Evolutionary conservation across 2,113 vertebrate species (phyloP).

Genomic region (Ceuthmochares aereus): DNA sequence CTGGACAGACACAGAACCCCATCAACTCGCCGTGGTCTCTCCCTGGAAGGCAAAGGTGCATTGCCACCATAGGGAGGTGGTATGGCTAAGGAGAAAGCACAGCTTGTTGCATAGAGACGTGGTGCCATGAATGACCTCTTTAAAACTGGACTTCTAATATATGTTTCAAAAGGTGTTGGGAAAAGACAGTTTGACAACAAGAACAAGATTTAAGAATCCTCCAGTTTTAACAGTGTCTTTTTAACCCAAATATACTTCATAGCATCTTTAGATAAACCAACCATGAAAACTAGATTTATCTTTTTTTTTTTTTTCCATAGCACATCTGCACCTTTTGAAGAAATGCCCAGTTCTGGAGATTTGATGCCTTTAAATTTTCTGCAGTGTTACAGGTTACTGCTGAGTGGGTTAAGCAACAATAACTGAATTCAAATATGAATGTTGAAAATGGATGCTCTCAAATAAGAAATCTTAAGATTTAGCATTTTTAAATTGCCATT

Average conservation of each 20-base stretch:
- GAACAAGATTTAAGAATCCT: neutral
- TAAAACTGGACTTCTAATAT: neutral
- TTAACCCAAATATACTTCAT: neutral
- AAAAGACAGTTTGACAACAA: neutral
- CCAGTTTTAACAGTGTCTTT: neutral
- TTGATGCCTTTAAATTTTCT: neutral
- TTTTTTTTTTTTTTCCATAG: neutral
- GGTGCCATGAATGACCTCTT: neutral
- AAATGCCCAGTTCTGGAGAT: neutral
- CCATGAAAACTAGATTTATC: neutral
- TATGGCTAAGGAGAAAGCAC: neutral
- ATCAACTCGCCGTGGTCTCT: neutral
- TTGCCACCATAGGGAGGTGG: neutral
- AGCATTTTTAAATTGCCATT: neutral
- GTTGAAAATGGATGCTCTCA: neutral
- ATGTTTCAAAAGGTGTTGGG: neutral
- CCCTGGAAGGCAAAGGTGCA: neutral
- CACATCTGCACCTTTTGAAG: neutral
- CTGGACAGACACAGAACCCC: fast-evolving
- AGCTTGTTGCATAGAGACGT: neutral
- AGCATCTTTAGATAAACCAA: neutral
- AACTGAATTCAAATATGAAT: neutral
- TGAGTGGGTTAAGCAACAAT: neutral
- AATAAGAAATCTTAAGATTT: neutral
- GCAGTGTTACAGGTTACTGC: neutral